Conservation (phyloP, 1,140 invertebrate genomes). For the Archivesica marissinica region DNA sequence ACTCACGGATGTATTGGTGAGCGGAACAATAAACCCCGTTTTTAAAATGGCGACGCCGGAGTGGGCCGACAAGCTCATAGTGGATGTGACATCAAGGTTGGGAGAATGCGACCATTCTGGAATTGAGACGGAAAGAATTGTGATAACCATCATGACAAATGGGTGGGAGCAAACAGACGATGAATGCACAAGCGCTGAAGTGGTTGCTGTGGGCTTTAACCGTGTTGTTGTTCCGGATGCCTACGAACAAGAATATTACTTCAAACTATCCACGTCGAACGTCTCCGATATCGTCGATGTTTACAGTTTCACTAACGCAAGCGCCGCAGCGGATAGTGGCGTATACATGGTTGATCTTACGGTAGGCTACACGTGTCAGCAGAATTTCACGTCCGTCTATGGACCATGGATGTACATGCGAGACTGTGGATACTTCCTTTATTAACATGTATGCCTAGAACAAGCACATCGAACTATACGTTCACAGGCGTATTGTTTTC, state of each 20-base stretch:
- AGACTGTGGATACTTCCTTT: slow-evolving; percentile 3
- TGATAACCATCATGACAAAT: slow-evolving; percentile 7
- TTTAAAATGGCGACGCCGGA: slow-evolving; percentile 42
- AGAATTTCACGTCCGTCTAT: not conserved
- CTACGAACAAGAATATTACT: not conserved
- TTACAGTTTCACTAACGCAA: not conserved
- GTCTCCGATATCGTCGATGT: not conserved
- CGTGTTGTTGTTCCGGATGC: not conserved
- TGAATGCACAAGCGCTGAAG: not conserved
- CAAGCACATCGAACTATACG: too few species aligned
- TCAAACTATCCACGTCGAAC: not conserved
- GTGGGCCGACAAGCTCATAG: slow-evolving; percentile 40
- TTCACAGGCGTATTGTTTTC: too few species aligned
- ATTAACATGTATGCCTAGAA: too few species aligned
- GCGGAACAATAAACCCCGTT: slow-evolving; percentile 15
- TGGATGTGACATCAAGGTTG: not conserved
- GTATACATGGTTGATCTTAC: not conserved
- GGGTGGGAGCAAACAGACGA: not conserved
- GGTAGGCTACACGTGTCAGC: slow-evolving; percentile 5
- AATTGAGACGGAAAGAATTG: not conserved
- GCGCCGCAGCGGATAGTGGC: too few species aligned
- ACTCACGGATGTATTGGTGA: not conserved
- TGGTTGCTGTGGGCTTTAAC: slow-evolving; percentile 3
- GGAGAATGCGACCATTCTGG: not conserved
- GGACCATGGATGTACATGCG: not conserved